Conservation (phyloP, 2,888 invertebrate genomes). For the Clunio marinus region DNA sequence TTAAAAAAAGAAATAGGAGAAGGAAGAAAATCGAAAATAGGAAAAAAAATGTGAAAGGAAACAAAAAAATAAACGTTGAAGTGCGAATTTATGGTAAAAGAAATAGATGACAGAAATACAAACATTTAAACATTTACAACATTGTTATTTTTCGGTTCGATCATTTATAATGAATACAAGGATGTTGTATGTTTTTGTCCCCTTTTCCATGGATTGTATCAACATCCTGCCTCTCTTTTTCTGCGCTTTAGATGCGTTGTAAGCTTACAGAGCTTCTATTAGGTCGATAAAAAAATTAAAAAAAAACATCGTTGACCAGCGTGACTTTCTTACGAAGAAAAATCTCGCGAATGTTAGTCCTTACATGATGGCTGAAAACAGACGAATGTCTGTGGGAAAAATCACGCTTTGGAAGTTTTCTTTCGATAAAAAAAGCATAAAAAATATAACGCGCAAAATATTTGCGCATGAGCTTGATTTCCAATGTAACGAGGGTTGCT, state of each 20-base stretch:
- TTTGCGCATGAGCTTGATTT: neutral
- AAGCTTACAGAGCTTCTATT: neutral
- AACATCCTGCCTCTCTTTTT: neutral
- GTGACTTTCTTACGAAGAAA: neutral
- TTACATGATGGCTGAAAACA: conserved; percentile 22
- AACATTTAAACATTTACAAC: conserved; percentile 39
- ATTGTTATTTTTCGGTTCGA: conserved; percentile 39
- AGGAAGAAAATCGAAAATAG: neutral
- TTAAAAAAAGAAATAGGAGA: neutral
- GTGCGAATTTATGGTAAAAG: conserved; percentile 17
- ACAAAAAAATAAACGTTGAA: neutral
- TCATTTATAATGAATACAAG: conserved; percentile 39
- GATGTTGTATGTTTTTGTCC: conserved; percentile 32
- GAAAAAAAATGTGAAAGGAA: conserved; percentile 7
- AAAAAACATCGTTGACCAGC: neutral
- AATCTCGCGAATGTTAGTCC: neutral
- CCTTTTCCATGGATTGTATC: no score
- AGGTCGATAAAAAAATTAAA: neutral
- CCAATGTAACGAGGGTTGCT: conserved; percentile 25
- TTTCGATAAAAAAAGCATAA: neutral
- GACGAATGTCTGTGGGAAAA: conserved; percentile 29
- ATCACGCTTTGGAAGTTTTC: conserved; percentile 27
- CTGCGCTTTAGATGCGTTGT: neutral
- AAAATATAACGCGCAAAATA: neutral
- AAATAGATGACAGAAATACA: conserved; percentile 38